Evolutionary conservation across 2,888 invertebrate genomes (phyloP).

Genomic region (Temnothorax unifasciatus): DNA sequence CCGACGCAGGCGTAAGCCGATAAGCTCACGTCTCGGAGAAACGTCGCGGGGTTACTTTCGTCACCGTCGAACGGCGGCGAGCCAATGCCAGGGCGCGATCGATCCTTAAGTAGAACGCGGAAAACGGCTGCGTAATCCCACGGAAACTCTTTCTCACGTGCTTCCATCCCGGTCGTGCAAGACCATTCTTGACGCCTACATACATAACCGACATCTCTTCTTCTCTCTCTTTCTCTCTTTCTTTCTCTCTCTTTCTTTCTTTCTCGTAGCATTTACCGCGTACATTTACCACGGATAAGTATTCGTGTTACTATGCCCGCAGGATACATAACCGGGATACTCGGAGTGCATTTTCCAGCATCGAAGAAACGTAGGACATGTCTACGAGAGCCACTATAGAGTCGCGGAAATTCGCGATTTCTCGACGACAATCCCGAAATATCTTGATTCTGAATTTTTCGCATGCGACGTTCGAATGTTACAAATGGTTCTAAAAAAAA

Average conservation of each 20-base stretch:
- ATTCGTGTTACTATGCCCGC: conserved; percentile 72
- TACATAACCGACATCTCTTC: conserved; percentile 7
- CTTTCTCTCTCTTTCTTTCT: not conserved
- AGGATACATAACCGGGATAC: conserved; percentile 66
- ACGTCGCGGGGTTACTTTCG: conserved; percentile 33
- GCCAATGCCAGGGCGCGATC: conserved; percentile 55
- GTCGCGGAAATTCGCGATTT: conserved; percentile 59
- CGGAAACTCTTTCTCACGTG: conserved; percentile 61
- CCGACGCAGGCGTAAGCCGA: conserved; percentile 34
- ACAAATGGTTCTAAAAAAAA: not conserved
- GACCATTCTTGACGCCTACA: conserved; percentile 39
- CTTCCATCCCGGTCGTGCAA: not conserved
- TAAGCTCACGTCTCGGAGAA: conserved; percentile 22
- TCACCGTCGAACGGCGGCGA: conserved; percentile 29
- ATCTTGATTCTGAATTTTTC: not conserved
- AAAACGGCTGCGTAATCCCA: conserved; percentile 59
- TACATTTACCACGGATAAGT: conserved; percentile 72
- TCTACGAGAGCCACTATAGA: conserved; percentile 57
- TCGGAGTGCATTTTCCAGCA: conserved; percentile 66
- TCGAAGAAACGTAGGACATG: conserved; percentile 62
- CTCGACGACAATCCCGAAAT: not conserved
- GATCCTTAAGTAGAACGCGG: conserved; percentile 57
- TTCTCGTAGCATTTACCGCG: conserved; percentile 67
- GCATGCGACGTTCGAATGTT: not conserved
- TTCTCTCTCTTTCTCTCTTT: not conserved